Evolutionary conservation across 2,113 vertebrate genomes (phyloP).

Genomic region (Peromyscus maniculatus): DNA sequence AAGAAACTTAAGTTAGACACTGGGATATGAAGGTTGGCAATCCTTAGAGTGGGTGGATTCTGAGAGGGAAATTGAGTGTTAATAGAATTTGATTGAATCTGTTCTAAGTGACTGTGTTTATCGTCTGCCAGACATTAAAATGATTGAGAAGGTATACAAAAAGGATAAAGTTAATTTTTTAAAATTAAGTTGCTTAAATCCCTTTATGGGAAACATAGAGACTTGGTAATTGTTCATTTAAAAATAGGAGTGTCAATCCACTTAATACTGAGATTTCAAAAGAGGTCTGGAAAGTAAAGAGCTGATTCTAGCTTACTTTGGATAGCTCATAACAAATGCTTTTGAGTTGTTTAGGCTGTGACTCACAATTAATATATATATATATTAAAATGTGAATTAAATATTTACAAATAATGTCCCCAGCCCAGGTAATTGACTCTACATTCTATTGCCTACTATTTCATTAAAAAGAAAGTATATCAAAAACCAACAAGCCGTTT

Average conservation of each 20-base stretch:
- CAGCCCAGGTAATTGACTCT: not conserved
- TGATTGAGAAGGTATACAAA: constrained; percentile 65
- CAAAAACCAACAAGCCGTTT: not conserved
- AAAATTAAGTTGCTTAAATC: constrained; percentile 6
- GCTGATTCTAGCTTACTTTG: not conserved
- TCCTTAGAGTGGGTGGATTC: constrained; percentile 62
- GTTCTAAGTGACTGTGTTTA: constrained; percentile 76
- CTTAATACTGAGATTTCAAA: not conserved
- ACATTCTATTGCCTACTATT: not conserved
- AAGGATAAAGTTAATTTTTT: not conserved
- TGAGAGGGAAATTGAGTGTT: constrained; percentile 66
- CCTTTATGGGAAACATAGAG: not conserved
- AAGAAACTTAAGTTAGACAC: constrained; percentile 71
- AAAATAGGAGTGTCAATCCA: not conserved
- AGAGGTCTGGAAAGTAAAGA: not conserved
- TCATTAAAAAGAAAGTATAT: not conserved
- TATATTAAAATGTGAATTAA: not conserved
- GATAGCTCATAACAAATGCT: not conserved
- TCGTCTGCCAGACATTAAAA: constrained; percentile 60
- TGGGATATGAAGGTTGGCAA: constrained; percentile 72
- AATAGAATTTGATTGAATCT: constrained; percentile 75
- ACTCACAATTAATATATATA: not conserved
- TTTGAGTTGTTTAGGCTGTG: not conserved
- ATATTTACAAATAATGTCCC: not conserved
- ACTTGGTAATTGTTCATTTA: not conserved